A percentile compares a stretch with the other conserved stretches of the same genome.
These are phyloP conservation scores for Sylvia atricapilla DNA, from an alignment of 2,113 vertebrate species.

Conservation along the genomic window DNA sequence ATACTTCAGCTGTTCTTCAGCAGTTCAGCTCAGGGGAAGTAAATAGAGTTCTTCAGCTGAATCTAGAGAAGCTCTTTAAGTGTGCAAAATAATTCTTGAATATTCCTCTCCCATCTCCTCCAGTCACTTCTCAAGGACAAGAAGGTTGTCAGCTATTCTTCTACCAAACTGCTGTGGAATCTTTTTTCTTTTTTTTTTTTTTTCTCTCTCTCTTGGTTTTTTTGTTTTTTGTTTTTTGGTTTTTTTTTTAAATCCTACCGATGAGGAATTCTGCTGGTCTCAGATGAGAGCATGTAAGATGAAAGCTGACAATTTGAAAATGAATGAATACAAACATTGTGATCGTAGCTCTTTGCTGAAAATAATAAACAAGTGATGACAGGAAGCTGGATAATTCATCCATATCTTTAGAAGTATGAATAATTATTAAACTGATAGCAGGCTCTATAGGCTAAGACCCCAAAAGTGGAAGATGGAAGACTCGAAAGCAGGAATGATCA, in stretches of 20 bases:
- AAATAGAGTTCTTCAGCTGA: not conserved
- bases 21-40: not conserved
- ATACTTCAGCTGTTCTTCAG: not conserved
- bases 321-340: not conserved
- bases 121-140: not conserved
- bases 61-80: not conserved
- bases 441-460: not conserved
- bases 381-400: not conserved
- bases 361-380: constrained; percentile 49
- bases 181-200: not conserved
- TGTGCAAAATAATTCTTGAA: not conserved
- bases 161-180: not conserved
- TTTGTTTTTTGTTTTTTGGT: no score
- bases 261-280: not conserved
- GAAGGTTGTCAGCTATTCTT: not conserved
- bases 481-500: not conserved
- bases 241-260: not conserved
- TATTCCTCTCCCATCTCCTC: not conserved
- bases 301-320: constrained; percentile 5
- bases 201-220: no score
- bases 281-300: not conserved
- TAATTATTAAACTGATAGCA: not conserved
- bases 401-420: not conserved
- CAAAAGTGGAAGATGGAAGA: not conserved
- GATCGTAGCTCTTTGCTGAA: not conserved